Evolutionary conservation across 2,113 vertebrate species (phyloP), one percentile per base, ranked within the genome.

Genomic region (Lasiurus cinereus): DNA sequence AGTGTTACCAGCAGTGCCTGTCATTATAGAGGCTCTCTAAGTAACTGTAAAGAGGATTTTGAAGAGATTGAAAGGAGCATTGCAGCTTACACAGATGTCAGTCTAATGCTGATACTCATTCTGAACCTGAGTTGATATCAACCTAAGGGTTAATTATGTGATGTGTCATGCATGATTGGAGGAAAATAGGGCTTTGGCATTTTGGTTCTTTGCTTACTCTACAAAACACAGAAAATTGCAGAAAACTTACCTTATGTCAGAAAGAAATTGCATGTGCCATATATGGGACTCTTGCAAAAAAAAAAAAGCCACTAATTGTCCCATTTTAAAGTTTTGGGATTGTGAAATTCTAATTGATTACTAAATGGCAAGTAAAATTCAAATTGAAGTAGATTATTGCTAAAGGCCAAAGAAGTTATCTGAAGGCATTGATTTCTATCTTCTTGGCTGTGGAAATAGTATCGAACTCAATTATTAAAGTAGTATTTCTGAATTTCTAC

Each of bases 81-180:
- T 88, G 95, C 80, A 85, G 92, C 94, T 97, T 94, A 94, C 94
- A 97, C 92, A 97, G 97, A 93, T 96, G 95, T 96, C 96, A 93
- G 95, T 97, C 94, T 95, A 95, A 36, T 67, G 79, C 86, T 18
- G 72, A 96, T 96, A 93, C 86, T 96, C n/a, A 90, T 97, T 97
- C 95, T 92, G 83, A 83, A 33, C 54, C 74, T 82, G 64, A 67
- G 19, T 22, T 72, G 43, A 0, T 69, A 27, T 82, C 82, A 76
- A 48, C 67, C 80, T 84, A 3, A 69, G 9, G 12, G 39, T n/a
- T 22, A 52, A 8, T 88, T 36, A 31, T 1, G 5, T 50, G 39
- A 22, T 80, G 19, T 70, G 7, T 22, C n/a, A 31, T 64, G 11
- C n/a, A 31, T 64, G 11, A 13, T 2, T 74, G 78, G n/a, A 89